These are phyloP conservation scores for Fopius arisanus DNA, from an alignment of 1,140 invertebrate species.

Conservation along the genomic window DNA sequence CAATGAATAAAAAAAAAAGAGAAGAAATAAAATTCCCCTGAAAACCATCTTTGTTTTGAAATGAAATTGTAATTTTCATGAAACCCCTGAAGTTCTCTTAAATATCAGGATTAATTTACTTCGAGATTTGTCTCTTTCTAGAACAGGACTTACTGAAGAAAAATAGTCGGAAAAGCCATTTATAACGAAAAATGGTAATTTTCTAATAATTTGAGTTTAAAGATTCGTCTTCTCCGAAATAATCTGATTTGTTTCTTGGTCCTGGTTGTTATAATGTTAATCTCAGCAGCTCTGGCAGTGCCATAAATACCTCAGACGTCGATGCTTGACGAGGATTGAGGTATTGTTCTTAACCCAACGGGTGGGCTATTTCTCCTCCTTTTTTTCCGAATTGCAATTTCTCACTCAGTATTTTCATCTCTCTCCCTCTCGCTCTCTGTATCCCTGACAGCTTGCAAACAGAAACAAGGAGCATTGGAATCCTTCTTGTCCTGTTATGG, in stretches of 20 bases:
- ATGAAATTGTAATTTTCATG: too few species aligned
- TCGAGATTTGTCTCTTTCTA: too few species aligned
- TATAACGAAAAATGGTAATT: too few species aligned
- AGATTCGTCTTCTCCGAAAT: background rate
- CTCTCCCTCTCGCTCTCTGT: background rate
- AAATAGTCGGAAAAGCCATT: too few species aligned
- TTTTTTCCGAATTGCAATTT: conserved; percentile 14
- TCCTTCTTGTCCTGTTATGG: conserved; percentile 9
- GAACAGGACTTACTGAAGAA: too few species aligned
- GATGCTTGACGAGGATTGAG: conserved; percentile 16
- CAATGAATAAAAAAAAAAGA: too few species aligned
- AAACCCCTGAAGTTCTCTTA: too few species aligned
- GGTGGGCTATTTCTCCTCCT: conserved; percentile 18
- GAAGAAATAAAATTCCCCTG: too few species aligned
- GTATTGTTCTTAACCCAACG: conserved; percentile 30
- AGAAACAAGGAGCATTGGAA: background rate
- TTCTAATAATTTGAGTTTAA: background rate
- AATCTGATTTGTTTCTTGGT: too few species aligned
- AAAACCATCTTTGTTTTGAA: too few species aligned
- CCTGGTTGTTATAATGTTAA: background rate
- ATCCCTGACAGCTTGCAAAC: conserved; percentile 6
- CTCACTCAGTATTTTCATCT: conserved; percentile 10
- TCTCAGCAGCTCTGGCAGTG: background rate
- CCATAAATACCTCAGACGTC: conserved; percentile 32
- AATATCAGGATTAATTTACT: too few species aligned